Conservation (phyloP, 2,113 vertebrate species). For the Platycercus adscitus region DNA sequence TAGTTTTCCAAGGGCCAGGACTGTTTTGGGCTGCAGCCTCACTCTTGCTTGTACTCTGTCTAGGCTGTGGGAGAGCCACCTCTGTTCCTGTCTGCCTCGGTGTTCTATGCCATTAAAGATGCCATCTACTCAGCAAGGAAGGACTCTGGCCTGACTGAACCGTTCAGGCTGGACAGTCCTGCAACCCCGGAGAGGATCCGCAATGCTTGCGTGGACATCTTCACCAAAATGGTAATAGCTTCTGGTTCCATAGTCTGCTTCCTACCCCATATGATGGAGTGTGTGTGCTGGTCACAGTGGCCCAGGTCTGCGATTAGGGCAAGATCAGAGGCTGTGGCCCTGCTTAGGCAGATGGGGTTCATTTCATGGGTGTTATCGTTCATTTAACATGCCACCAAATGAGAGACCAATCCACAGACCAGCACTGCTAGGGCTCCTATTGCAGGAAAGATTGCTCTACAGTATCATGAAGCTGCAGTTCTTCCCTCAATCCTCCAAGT, state of each 20-base stretch:
- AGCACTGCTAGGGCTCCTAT: background rate
- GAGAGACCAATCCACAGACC: background rate
- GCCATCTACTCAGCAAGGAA: slow-evolving; percentile 79
- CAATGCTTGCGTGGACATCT: slow-evolving; percentile 87
- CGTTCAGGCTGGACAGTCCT: slow-evolving; percentile 90
- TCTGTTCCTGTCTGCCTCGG: slow-evolving; percentile 90
- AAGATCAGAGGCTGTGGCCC: background rate
- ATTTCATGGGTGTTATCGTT: background rate
- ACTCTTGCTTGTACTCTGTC: background rate
- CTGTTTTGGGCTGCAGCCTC: background rate
- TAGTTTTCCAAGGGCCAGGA: background rate
- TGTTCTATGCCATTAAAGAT: slow-evolving; percentile 96
- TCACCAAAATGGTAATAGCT: slow-evolving; percentile 86
- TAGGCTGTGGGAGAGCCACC: slow-evolving; percentile 96
- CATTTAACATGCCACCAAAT: background rate
- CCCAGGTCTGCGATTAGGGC: background rate
- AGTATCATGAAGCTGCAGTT: background rate
- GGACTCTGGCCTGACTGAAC: slow-evolving; percentile 71
- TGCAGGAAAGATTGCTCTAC: background rate
- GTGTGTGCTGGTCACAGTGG: background rate
- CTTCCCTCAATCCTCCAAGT: background rate
- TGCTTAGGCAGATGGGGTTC: background rate
- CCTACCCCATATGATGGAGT: background rate
- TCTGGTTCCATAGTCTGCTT: background rate
- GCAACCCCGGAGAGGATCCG: slow-evolving; percentile 93